A percentile compares a stretch with the other conserved stretches of the same genome.
Conservation (phyloP, 2,888 invertebrate genomes). For the Sinodicranocentrus sp. region DNA sequence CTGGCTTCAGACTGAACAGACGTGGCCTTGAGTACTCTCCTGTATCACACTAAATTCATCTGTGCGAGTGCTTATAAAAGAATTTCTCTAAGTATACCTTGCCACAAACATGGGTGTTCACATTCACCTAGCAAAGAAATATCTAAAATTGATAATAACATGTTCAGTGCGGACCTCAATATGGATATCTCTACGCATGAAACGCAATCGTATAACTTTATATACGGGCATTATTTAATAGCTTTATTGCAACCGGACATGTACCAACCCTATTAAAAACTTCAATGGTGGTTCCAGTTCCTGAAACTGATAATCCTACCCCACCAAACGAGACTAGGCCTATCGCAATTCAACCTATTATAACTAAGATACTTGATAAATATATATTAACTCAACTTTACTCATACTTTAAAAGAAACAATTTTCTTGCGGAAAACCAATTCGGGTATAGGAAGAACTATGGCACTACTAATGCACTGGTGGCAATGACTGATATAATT, state of each 20-base stretch:
- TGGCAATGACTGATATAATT: conserved; percentile 37
- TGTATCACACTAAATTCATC: too few relatives aligned
- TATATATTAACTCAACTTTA: conserved; percentile 22
- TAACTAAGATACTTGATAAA: conserved; percentile 58
- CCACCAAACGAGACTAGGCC: conserved; percentile 42
- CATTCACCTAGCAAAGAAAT: too few relatives aligned
- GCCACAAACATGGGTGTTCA: too few relatives aligned
- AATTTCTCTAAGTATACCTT: too few relatives aligned
- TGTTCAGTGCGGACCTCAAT: too few relatives aligned
- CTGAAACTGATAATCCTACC: conserved; percentile 40
- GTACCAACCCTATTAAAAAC: conserved; percentile 39
- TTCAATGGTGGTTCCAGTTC: conserved; percentile 23
- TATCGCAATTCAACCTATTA: conserved; percentile 37
- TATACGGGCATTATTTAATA: conserved; percentile 37
- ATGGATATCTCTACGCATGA: too few relatives aligned
- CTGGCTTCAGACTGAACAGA: too few relatives aligned
- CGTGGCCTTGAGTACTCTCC: too few relatives aligned
- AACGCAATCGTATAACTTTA: too few relatives aligned
- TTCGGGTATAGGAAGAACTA: conserved; percentile 46
- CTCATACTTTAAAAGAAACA: not conserved
- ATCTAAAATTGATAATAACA: too few relatives aligned
- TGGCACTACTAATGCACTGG: conserved; percentile 38
- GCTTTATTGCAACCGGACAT: not conserved
- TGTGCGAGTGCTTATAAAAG: too few relatives aligned
- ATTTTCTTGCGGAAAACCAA: conserved; percentile 36